Conservation (phyloP, 2,113 vertebrate species). For the Rhinichthys klamathensis region DNA sequence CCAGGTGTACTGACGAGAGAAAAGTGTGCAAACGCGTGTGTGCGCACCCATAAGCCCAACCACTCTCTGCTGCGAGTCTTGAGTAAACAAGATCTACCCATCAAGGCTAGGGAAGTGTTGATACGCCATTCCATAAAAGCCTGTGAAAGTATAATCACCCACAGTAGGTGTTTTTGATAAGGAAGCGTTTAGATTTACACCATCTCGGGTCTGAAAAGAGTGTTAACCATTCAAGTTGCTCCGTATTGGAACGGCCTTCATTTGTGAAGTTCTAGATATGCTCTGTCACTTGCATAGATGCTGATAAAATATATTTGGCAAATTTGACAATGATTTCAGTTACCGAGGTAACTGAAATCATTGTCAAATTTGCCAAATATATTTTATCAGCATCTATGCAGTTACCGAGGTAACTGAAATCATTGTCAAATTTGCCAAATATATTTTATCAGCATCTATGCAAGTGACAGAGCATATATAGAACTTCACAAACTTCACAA, state of each 20-base stretch:
- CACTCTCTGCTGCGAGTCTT: slow-evolving; percentile 43
- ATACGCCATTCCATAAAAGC: slow-evolving; percentile 46
- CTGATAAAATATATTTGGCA: neutral
- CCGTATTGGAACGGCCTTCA: neutral
- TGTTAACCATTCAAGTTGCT: neutral
- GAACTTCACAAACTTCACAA: neutral
- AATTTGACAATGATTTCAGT: neutral
- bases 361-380: no score
- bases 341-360: neutral
- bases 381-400: neutral
- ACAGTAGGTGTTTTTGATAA: neutral
- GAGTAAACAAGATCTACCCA: slow-evolving; percentile 54
- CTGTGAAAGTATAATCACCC: slow-evolving; percentile 15
- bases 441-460: neutral
- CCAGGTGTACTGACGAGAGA: slow-evolving; percentile 62
- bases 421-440: neutral
- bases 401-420: neutral
- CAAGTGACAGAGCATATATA: neutral
- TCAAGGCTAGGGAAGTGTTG: slow-evolving; percentile 43
- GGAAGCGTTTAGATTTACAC: neutral
- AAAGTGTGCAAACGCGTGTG: slow-evolving; percentile 34
- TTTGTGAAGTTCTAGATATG: neutral
- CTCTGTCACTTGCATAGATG: neutral
- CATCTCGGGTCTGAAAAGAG: neutral
- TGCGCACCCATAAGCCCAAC: slow-evolving; percentile 40